Conservation (phyloP, 1,140 invertebrate genomes). For the Caenorhabditis brenneri region DNA sequence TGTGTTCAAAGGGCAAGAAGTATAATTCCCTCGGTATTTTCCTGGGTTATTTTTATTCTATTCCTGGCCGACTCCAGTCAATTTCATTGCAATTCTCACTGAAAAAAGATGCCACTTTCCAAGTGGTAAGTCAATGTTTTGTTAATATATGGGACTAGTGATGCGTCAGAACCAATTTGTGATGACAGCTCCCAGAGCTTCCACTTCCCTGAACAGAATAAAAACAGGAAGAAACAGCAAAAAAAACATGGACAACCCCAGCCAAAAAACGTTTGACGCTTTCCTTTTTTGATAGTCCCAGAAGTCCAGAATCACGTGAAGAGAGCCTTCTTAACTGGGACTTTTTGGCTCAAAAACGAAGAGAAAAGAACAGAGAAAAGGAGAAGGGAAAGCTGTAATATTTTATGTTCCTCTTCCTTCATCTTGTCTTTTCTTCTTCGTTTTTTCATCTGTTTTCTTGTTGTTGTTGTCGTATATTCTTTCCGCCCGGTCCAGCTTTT, state of each 20-base stretch:
- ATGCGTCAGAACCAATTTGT: constrained; percentile 21
- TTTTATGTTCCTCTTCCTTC: constrained; percentile 28
- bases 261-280: not conserved
- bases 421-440: not conserved
- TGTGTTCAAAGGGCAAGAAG: not conserved
- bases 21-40: too few relatives aligned
- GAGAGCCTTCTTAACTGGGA: not conserved
- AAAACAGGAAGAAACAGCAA: not conserved
- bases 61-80: not conserved
- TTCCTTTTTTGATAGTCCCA: not conserved
- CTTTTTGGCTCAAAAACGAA: not conserved
- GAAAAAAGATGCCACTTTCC: constrained; percentile 7
- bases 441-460: not conserved
- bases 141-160: not conserved
- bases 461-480: constrained; percentile 30
- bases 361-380: not conserved
- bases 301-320: constrained; percentile 15
- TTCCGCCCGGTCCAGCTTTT: not conserved
- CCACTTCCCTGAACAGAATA: constrained; percentile 2
- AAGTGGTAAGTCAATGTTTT: constrained; percentile 20
- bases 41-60: not conserved
- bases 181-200: constrained; percentile 6
- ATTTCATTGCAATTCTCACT: too few relatives aligned
- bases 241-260: not conserved
- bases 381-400: constrained; percentile 34